Conservation (phyloP, 2,113 vertebrate genomes). For the Helogale parvula region DNA sequence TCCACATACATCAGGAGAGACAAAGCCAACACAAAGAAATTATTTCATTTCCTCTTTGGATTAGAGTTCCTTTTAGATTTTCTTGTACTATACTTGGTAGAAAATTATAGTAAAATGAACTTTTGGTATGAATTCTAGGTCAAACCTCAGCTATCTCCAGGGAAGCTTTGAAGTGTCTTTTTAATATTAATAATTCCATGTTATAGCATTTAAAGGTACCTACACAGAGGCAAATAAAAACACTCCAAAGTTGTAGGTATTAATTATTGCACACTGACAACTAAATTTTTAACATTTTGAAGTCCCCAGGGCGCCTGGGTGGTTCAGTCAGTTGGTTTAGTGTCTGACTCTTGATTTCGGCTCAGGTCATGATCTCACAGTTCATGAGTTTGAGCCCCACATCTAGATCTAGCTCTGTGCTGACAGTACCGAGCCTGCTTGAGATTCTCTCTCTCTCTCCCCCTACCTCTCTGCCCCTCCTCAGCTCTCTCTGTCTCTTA, state of each 20-base stretch:
- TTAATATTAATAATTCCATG: neutral
- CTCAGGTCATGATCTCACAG: no score
- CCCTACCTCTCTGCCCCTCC: neutral
- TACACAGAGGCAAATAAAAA: neutral
- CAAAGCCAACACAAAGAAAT: neutral
- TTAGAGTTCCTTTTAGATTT: neutral
- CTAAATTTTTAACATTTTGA: neutral
- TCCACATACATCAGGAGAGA: neutral
- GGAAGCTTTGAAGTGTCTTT: neutral
- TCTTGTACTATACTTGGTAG: neutral
- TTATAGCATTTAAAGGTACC: neutral
- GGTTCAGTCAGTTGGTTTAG: no score
- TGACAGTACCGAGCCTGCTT: neutral
- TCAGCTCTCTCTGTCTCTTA: neutral
- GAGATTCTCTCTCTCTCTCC: neutral
- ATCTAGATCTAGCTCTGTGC: neutral
- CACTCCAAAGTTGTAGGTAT: neutral
- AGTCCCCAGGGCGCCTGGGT: neutral
- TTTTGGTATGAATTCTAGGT: neutral
- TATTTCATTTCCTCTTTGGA: neutral
- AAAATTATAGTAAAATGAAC: neutral
- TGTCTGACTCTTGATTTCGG: no score
- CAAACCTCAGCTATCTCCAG: neutral
- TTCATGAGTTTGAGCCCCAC: no score
- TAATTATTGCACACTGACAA: neutral